Conservation (phyloP, 2,888 invertebrate species). For the Metacarcinus magister region DNA sequence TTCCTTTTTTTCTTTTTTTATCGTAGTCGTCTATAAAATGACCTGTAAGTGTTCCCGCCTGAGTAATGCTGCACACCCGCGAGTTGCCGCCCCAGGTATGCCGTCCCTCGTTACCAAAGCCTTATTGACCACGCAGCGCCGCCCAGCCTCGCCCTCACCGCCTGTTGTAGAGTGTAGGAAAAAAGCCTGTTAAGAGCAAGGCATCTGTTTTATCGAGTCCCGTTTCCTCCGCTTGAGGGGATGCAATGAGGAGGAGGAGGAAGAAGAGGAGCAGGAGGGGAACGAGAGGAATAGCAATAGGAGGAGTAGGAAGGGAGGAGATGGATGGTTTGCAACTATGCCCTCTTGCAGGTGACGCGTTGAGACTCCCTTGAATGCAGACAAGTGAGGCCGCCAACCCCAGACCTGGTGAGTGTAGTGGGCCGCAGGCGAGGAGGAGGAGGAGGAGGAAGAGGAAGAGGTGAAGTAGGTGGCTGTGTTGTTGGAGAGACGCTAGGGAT, state of each 20-base stretch:
- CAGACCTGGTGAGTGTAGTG: not conserved
- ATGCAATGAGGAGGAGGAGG: not conserved
- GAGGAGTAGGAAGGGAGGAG: not conserved
- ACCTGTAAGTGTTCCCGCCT: not conserved
- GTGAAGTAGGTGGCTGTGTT: constrained; percentile 31
- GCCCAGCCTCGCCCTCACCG: not conserved
- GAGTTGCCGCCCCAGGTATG: not conserved
- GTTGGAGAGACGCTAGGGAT: constrained; percentile 37
- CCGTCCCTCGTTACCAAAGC: not conserved
- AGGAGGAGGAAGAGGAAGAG: not conserved
- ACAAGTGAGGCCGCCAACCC: not conserved
- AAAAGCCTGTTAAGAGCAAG: not conserved
- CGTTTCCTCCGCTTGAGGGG: not conserved
- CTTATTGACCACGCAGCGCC: not conserved
- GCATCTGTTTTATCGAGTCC: constrained; percentile 17
- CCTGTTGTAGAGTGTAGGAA: not conserved
- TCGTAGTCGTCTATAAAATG: not conserved
- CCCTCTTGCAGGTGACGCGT: not conserved
- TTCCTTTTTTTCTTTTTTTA: not conserved
- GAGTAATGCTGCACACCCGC: not conserved
- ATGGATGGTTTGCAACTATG: not conserved
- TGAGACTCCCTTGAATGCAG: not conserved
- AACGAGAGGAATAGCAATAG: too few relatives aligned
- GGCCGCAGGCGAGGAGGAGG: not conserved
- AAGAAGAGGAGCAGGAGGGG: not conserved